These are phyloP conservation scores for Sinelater perroti DNA, from an alignment of 2,888 invertebrate species.

Conservation along the genomic window DNA sequence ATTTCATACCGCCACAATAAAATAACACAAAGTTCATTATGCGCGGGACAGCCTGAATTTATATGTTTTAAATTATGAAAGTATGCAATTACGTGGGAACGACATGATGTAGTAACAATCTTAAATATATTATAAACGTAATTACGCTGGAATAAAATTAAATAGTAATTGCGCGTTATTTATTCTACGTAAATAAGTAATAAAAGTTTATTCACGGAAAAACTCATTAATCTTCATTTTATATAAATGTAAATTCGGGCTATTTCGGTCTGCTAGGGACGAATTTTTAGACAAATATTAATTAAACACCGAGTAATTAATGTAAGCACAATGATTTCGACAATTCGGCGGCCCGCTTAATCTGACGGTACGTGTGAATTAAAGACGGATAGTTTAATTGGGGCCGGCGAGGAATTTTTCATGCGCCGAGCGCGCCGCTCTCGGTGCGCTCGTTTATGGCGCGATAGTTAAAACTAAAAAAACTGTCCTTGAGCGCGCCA, in stretches of 20 bases:
- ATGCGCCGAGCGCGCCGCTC: too few species aligned
- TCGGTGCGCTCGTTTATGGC: too few species aligned
- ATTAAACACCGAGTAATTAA: conserved; percentile 30
- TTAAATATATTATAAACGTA: conserved; percentile 32
- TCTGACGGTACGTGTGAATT: background rate
- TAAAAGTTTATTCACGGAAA: conserved; percentile 33
- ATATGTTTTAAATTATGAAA: conserved; percentile 31
- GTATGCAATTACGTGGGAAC: conserved; percentile 34
- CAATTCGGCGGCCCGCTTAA: background rate
- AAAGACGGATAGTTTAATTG: too few species aligned
- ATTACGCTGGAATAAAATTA: conserved; percentile 34
- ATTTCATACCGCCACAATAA: conserved; percentile 30
- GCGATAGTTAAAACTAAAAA: background rate
- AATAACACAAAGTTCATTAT: conserved; percentile 29
- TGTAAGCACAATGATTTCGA: conserved; percentile 21
- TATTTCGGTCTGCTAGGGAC: conserved; percentile 17
- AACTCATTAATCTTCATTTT: conserved; percentile 36
- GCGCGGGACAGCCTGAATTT: conserved; percentile 13
- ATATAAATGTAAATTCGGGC: conserved; percentile 28
- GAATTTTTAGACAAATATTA: conserved; percentile 31
- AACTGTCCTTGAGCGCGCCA: background rate
- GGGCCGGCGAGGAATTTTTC: too few species aligned
- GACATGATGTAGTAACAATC: conserved; percentile 27
- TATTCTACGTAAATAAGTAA: conserved; percentile 34
- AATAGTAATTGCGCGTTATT: conserved; percentile 36